Base-by-base conservation (phyloP, 2,797 vertebrate genomes). In the Pitangus sulphuratus region DNA sequence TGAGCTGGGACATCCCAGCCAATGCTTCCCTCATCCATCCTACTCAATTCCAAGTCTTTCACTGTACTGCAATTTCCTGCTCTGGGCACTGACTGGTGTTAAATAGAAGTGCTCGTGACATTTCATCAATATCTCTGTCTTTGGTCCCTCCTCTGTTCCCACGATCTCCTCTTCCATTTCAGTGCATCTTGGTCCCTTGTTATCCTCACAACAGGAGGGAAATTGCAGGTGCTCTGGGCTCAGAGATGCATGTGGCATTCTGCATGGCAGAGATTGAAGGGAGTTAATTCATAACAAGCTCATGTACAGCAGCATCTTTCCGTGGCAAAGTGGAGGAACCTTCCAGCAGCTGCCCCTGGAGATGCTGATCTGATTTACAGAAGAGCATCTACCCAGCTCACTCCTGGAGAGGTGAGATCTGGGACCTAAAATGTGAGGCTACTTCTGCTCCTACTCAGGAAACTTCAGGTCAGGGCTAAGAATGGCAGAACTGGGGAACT, bases 51-150 rank as follows among this genome's bases (percentile, higher is more conserved):
- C 51, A 61, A 22, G 4, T 61, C 20, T 35, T 26, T 24, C 16
- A 15, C 30, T 40, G 53, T 13, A 11, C 33, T 48, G 62, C 12
- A 22, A 3, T 40, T 69, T 39, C 25, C 39, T 44, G 6, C 11
- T 39, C 57, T 75, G 48, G 31, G 30, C 30, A 5, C 62, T 58
- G 33, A 4, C 11, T 64, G 45, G 8, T 64, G 40, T 15, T 16
- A 17, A 64, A n/a, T 0, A 64, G 53, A 35, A 50, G 3, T 47
- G 78, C 40, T 70, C 10, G 7, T 10, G 11, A 35, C 48, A 0
- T 83, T 70, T 58, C 42, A 53, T 61, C 3, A 3, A 10, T 20
- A 12, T 16, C 37, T 45, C 26, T 70, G 35, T 24, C 71, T 53
- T 72, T 81, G 50, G 1, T 11, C 17, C 16, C 50, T 15, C 17